These are phyloP conservation scores for Mesochorus sp. DNA, from an alignment of 2,888 invertebrate species.

Conservation along the genomic window DNA sequence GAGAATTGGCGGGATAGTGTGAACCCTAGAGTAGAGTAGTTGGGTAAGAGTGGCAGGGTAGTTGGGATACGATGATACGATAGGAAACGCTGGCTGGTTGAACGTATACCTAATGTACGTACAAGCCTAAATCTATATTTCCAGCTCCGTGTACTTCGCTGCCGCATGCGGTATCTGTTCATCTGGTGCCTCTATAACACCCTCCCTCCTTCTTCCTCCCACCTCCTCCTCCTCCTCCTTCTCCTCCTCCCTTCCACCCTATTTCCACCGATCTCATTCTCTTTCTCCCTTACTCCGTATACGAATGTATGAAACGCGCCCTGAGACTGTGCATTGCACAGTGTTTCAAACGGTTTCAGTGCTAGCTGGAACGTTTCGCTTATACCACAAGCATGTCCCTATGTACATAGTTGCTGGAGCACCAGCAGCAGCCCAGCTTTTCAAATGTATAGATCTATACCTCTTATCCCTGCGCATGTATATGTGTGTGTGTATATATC, in stretches of 20 bases:
- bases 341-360: conserved; percentile 34
- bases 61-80: conserved; percentile 56
- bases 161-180: conserved; percentile 78
- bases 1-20: conserved; percentile 55
- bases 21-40: conserved; percentile 34
- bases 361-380: conserved; percentile 25
- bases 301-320: conserved; percentile 45
- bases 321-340: conserved; percentile 67
- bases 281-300: conserved; percentile 38
- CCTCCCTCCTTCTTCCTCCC: too few species aligned
- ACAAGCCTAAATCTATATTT: conserved; percentile 80
- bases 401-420: conserved; percentile 27
- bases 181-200: conserved; percentile 74
- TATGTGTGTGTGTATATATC: conserved; percentile 31
- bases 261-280: conserved; percentile 56
- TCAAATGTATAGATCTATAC: conserved; percentile 43
- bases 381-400: conserved; percentile 28
- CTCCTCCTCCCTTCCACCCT: conserved; percentile 51
- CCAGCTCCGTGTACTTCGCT: conserved; percentile 63
- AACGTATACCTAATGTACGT: conserved; percentile 34
- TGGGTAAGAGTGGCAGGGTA: conserved; percentile 53
- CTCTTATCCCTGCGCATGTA: conserved; percentile 18
- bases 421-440: conserved; percentile 46
- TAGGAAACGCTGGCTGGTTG: conserved; percentile 30
- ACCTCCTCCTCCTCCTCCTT: conserved; percentile 51